phyloP scores from a whole-genome alignment of 2,113 vertebrate genomes.

The Semnornis frantzii region DNA sequence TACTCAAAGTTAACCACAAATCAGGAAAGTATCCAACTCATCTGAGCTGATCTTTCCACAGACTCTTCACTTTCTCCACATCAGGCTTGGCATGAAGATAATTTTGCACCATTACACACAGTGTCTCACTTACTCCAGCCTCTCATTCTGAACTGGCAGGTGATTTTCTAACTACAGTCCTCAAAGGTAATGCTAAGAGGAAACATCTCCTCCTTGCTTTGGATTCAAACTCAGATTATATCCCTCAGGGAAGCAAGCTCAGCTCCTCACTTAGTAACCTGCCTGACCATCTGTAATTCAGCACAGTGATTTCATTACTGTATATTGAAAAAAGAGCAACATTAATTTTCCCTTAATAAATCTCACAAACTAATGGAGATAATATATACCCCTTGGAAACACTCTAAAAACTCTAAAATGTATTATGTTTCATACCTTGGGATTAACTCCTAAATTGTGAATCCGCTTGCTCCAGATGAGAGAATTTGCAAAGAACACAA shows the following conservation, averaged over 20 bases:
- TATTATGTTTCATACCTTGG: neutral
- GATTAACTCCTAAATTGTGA: neutral
- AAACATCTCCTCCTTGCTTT: neutral
- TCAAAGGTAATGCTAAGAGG: neutral
- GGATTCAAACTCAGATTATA: neutral
- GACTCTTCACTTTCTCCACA: neutral
- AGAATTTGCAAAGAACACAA: neutral
- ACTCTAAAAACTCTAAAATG: neutral
- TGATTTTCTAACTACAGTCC: neutral
- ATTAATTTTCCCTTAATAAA: neutral
- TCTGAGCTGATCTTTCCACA: neutral
- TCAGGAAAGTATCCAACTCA: neutral
- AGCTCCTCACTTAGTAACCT: neutral
- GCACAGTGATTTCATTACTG: neutral
- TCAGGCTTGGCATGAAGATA: neutral
- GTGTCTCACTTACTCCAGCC: neutral
- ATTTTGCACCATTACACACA: neutral
- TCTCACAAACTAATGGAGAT: neutral
- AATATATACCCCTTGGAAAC: neutral
- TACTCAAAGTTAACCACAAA: neutral
- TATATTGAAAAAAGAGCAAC: neutral
- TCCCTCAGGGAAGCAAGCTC: neutral
- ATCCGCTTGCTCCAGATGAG: neutral
- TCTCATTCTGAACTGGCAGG: neutral
- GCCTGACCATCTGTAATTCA: neutral